Base-by-base conservation (phyloP, 2,113 vertebrate species). In the Corvus cornix region DNA sequence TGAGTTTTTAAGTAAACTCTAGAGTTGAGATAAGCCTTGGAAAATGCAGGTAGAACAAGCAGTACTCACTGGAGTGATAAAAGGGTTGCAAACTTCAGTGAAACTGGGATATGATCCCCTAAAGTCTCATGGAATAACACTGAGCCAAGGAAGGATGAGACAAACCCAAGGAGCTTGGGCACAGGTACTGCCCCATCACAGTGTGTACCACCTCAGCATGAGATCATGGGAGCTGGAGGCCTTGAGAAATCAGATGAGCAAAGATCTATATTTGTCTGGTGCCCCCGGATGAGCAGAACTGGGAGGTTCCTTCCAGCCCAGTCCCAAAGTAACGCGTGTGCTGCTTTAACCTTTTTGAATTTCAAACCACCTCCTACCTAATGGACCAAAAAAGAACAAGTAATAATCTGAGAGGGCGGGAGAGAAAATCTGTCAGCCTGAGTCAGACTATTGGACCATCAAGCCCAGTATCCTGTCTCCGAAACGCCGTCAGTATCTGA, bases 391-490 rank as follows among this genome's bases (percentile, higher is more conserved):
- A 96, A 93, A 92, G 95, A 93, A 95, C 90, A 94, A 94, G 79
- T 92, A 93, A 96, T 93, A 93, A 88, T 93, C 73, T 24, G 90
- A 90, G 93, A 96, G 95, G 95, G 92, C 16, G 88, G 96, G 91
- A 84, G 49, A 88, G 84, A 86, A 94, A 95, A 93, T 90, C 95
- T 95, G 93, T 96, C 90, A 94, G 94, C 69, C 94, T 96, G 96
- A 97, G 41, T 95, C 96, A 96, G 92, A 97, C 83, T 93, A 94
- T 75, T 96, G 96, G 96, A 92, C 69, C 90, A 92, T 89, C 93
- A 90, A 88, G 76, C n/a, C 56, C 90, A 72, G 96, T 0, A 92
- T 96, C 96, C 96, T 96, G 96, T 95, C 96, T 96, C 93, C 93
- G 80, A 92, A 96, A 82, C n/a, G 76, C 86, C 83, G 92, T 96